Base-by-base conservation (phyloP, 2,797 vertebrate species). In the Picus viridis region DNA sequence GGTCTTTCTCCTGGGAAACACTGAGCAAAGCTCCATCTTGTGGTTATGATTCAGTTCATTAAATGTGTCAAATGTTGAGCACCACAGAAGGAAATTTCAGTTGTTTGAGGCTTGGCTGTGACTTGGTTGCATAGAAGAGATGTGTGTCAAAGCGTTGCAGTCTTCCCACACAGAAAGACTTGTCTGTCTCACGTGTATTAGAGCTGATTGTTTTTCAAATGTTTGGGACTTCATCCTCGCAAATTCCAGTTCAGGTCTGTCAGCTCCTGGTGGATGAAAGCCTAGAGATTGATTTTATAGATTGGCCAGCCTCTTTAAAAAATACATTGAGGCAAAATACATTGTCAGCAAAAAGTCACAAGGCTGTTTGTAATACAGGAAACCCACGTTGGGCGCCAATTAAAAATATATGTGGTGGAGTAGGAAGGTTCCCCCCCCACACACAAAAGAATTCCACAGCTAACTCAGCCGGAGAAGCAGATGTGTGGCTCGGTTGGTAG, bases 1-100 rank as follows among this genome's bases (percentile, higher is more conserved):
- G 17, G 9, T 87, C 32, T 85, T 85, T 61, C 45, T 78, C 43
- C 32, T 74, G 27, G 45, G 13, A 80, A 65, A 34, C 5, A 27
- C 32, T 90, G 91, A 78, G 30, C 43, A 73, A 78, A 86, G 94
- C 90, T 91, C 97, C 95, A 93, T 93, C 96, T 97, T 80, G 97
- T 96, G 95, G 96, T 89, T 76, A 34, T 61, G 81, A 54, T 18
- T 88, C 69, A n/a, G 12, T 70, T 92, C 29, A 75, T 87, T 54
- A 83, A 80, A 70, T 32, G 24, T 24, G 24, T 54, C 47, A 18
- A 36, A 88, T 15, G 80, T 86, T 58, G 78, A 45, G 16, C 8
- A 4, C 34, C 17, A 20, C 53, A 59, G 49, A 78, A 74, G 20
- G 18, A 89, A 75, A 47, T 63, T 47, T 39, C 36, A 65, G 17